A percentile compares a stretch with the other conserved stretches of the same genome.
Conservation (phyloP, 2,797 vertebrate species). For the Alfaro cultratus region DNA sequence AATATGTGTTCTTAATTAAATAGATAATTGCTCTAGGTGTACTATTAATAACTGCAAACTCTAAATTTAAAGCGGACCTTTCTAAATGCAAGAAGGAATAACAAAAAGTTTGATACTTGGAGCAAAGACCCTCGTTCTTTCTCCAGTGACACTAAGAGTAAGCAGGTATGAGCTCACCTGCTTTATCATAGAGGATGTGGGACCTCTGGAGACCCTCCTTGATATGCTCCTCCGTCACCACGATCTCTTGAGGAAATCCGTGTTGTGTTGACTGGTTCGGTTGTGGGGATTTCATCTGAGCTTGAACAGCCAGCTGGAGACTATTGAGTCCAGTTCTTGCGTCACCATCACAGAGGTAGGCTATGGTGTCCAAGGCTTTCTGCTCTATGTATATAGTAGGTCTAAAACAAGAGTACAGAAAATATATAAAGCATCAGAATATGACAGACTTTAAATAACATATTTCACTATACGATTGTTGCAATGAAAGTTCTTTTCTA, state of each 20-base stretch:
- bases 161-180: slow-evolving; percentile 80
- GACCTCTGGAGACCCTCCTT: slow-evolving; percentile 96
- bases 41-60: not conserved
- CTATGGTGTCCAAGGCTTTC: slow-evolving; percentile 90
- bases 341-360: slow-evolving; percentile 93
- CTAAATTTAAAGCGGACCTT: not conserved
- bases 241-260: slow-evolving; percentile 58
- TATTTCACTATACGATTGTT: not conserved
- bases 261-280: not conserved
- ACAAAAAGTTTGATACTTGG: not conserved
- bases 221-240: slow-evolving; percentile 89
- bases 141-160: not conserved
- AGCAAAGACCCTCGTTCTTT: not conserved
- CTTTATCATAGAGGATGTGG: slow-evolving; percentile 96
- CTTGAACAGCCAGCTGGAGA: slow-evolving; percentile 94
- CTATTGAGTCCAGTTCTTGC: slow-evolving; percentile 91
- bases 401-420: slow-evolving; percentile 66
- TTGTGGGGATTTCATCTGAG: slow-evolving; percentile 75
- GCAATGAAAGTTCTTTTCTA: not conserved
- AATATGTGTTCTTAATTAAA: not conserved
- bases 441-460: not conserved
- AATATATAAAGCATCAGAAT: not conserved
- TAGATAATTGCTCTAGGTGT: not conserved
- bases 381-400: slow-evolving; percentile 85
- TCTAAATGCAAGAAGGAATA: not conserved